Evolutionary conservation across 2,797 vertebrate species (phyloP), one percentile per base, ranked within the genome.

Genomic region (Alca torda): DNA sequence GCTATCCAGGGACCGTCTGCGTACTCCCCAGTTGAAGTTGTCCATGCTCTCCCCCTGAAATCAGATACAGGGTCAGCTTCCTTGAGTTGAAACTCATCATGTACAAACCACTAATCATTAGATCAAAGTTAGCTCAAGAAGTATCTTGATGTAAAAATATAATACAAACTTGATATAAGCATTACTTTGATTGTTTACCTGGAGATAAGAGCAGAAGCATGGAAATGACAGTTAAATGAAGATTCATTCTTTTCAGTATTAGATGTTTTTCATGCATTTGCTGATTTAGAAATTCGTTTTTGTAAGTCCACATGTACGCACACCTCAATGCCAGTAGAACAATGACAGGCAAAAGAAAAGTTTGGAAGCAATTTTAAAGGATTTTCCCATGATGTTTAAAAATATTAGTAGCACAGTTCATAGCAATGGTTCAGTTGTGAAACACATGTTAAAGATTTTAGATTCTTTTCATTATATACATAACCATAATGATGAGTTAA

Each of bases 11-110:
- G 99, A 99, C 63, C 99, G 98, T 48, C 99, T 98, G 33, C 99
- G 99, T 37, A 99, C 99, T 13, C 99, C 99, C 99, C 99, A 99
- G 95, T 99, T 99, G 97, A 99, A 99, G 98, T 99, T 99, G 98
- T 99, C 99, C 97, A 99, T 98, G 26, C 98, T 99, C 96, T 99
- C 99, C 16, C 99, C 99, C 99, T 99, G 97, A 69, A 98, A 98
- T 92, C 89, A 97, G 56, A 91, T 41, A 79, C 1, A 88, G 76
- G 48, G 69, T 82, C 83, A 84, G 61, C 77, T 65, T 67, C 64
- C 76, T 94, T 84, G 69, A 65, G 15, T 77, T 24, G 61, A 70
- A 80, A 60, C 41, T 45, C 43, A 23, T 37, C 35, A 3, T 2
- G 26, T 23, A 39, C 64, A 69, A 89, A 41, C 43, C 65, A 31